Percentiles rank a stretch among this genome's conserved stretches.
phyloP scores from a whole-genome alignment of 2,888 invertebrate species.

The Drosophila rubida region DNA sequence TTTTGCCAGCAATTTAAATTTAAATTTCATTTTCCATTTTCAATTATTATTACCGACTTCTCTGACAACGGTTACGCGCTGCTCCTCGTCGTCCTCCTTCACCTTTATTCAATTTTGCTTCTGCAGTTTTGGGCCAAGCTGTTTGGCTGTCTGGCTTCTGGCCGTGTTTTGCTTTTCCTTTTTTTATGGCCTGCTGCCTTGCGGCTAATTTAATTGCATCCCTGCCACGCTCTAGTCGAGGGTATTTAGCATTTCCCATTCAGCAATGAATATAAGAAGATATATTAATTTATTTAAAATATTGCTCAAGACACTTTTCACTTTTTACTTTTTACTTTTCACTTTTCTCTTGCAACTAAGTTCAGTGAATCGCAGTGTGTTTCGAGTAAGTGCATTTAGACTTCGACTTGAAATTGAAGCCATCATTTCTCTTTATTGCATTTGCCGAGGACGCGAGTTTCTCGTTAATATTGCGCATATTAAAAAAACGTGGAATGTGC shows the following conservation, averaged over 20 bases:
- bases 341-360: no score
- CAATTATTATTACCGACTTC: conserved; percentile 70
- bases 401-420: not conserved
- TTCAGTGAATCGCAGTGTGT: no score
- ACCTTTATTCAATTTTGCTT: conserved; percentile 65
- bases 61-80: conserved; percentile 4
- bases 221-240: not conserved
- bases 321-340: no score
- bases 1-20: conserved; percentile 41
- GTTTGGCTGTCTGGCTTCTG: not conserved
- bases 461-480: conserved; percentile 49
- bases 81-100: not conserved
- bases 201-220: conserved; percentile 79
- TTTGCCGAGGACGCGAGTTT: conserved; percentile 35
- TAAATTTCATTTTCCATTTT: conserved; percentile 72
- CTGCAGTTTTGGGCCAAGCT: conserved; percentile 41
- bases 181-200: conserved; percentile 52
- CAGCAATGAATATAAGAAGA: no score
- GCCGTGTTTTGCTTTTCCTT: conserved; percentile 12
- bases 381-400: no score
- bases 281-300: no score
- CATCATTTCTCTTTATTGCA: conserved; percentile 66
- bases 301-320: no score
- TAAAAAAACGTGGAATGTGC: conserved; percentile 37
- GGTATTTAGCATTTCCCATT: not conserved